Conservation (phyloP, 2,113 vertebrate genomes). For the Ictalurus furcatus region DNA sequence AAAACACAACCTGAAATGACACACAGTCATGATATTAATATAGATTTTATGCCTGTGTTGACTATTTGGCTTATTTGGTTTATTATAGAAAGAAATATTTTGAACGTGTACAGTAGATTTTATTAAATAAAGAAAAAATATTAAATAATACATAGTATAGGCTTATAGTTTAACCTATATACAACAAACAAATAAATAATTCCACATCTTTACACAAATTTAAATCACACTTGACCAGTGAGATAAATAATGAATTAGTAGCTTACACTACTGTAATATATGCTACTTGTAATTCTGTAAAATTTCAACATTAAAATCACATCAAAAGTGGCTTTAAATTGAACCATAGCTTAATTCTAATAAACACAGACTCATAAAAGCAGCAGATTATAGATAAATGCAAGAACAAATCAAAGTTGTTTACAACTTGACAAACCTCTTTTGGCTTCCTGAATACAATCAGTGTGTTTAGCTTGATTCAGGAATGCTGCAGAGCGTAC, state of each 20-base stretch:
- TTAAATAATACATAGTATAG: background rate
- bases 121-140: background rate
- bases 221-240: background rate
- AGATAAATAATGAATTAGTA: background rate
- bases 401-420: constrained; percentile 7
- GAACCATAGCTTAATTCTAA: background rate
- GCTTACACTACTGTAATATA: background rate
- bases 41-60: background rate
- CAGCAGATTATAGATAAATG: background rate
- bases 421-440: background rate
- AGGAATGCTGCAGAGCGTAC: background rate
- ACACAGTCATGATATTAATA: background rate
- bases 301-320: background rate
- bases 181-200: background rate
- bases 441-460: background rate
- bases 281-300: background rate
- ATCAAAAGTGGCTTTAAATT: background rate
- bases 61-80: background rate
- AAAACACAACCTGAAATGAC: background rate
- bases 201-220: background rate
- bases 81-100: background rate
- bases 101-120: too few relatives aligned
- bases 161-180: background rate
- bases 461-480: background rate
- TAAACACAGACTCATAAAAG: background rate